Conservation (phyloP, 2,888 invertebrate genomes). For the Euproctis similis region DNA sequence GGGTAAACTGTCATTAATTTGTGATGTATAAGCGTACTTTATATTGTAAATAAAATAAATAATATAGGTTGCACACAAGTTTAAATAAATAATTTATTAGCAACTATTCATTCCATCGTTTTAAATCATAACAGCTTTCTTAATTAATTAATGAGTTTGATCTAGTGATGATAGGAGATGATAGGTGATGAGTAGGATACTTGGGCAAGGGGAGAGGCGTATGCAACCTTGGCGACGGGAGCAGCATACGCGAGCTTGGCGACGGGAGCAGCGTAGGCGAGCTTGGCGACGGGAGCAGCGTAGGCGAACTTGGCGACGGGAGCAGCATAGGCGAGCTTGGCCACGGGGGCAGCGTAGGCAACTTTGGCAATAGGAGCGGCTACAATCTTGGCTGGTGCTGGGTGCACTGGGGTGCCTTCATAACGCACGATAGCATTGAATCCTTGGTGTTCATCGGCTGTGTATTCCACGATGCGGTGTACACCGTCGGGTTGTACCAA, state of each 20-base stretch:
- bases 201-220: constrained; percentile 25
- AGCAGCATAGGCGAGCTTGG: constrained; percentile 20
- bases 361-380: constrained; percentile 23
- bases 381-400: constrained; percentile 29
- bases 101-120: constrained; percentile 12
- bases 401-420: constrained; percentile 46
- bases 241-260: constrained; percentile 11
- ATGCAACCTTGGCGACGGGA: constrained; percentile 9
- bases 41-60: too few relatives aligned
- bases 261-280: constrained; percentile 21
- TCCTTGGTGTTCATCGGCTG: constrained; percentile 55
- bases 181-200: constrained; percentile 52
- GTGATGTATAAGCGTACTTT: too few relatives aligned
- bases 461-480: constrained; percentile 63
- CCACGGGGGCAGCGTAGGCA: constrained; percentile 36
- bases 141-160: constrained; percentile 1
- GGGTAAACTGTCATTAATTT: too few relatives aligned
- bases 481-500: constrained; percentile 67
- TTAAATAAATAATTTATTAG: constrained; percentile 18
- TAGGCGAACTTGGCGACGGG: constrained; percentile 25
- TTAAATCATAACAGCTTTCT: background rate
- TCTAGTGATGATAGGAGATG: constrained; percentile 58
- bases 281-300: constrained; percentile 18
- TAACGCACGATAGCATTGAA: constrained; percentile 66
- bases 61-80: constrained; percentile 6